Base-by-base conservation (phyloP, 2,888 invertebrate species). In the Alentia gelatinosa region DNA sequence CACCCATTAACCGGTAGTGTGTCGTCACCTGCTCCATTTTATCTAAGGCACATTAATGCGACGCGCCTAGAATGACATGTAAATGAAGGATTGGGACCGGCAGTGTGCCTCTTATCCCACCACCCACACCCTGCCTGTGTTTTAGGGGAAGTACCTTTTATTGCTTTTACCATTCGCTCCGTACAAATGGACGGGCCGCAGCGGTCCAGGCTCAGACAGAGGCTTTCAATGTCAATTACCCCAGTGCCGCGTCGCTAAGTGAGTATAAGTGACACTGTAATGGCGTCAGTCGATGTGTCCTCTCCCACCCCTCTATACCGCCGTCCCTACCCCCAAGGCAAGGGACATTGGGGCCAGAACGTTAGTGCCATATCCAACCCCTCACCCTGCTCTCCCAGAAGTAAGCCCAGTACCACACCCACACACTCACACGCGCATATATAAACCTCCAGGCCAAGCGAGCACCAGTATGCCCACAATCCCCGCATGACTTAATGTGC, bases 91-190 rank as follows among this genome's bases (percentile, higher is more conserved):
- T 68, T 68, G 68, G 30, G 26, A 15, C 68, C 26, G 68, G 30
- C 68, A 30, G 12, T 3, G n/a, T 19, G 1, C 33, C 68, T 68
- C 68, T 68, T 68, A 68, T 68, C 68, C 68, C 68, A 30, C 30
- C 68, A 30, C 68, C 30, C 68, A 3, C 68, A 3, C 30, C 30
- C 68, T 19, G 26, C n/a, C 68, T 30, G n/a, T 68, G 68, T 68
- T 68, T 68, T 68, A 68, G 68, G n/a, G 68, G n/a, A 68, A 68
- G 68, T 68, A 68, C 68, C 68, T 68, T 68, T 68, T 68, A 68
- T 68, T 68, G 68, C 68, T 26, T 68, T 68, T 68, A 68, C 68
- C 68, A 68, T 68, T 68, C 68, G 26, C n/a, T 3, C 1, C n/a
- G 68, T 30, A 9, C 68, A 68, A 68, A 68, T 68, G 68, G 68